Conservation (phyloP, 2,113 vertebrate genomes). For the Dromiciops gliroides region DNA sequence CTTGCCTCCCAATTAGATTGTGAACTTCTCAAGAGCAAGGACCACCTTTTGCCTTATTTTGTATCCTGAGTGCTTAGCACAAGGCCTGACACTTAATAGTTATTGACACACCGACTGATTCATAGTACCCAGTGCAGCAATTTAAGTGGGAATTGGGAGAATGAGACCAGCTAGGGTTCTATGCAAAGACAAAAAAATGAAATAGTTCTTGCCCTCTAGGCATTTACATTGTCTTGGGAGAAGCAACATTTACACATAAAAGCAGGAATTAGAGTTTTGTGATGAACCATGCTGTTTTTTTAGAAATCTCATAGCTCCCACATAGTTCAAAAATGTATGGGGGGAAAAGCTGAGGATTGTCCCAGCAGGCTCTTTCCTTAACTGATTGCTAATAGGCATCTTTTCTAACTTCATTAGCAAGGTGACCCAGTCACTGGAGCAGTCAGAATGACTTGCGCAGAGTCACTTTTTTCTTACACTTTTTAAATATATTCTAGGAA, state of each 20-base stretch:
- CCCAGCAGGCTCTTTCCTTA: slow-evolving; percentile 3
- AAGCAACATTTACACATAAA: background rate
- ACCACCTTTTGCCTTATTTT: too few relatives aligned
- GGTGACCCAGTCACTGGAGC: background rate
- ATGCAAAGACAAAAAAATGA: background rate
- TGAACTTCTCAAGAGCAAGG: too few relatives aligned
- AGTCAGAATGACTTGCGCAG: background rate
- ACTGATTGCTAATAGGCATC: background rate
- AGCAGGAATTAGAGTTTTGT: background rate
- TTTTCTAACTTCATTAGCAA: background rate
- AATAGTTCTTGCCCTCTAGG: background rate
- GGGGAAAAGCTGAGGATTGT: background rate
- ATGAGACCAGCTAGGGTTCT: background rate
- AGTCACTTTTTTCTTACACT: background rate
- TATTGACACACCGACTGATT: too few relatives aligned
- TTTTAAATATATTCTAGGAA: background rate
- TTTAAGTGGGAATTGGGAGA: background rate
- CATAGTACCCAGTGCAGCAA: background rate
- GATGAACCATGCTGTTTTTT: background rate
- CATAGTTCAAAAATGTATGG: background rate
- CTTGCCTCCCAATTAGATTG: too few relatives aligned
- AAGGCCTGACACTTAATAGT: too few relatives aligned
- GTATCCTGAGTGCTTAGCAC: too few relatives aligned
- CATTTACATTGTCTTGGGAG: background rate
- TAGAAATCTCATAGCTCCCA: background rate